Evolutionary conservation across 2,797 vertebrate genomes (phyloP), one percentile per base, ranked within the genome.

Genomic region (Falco novaeseelandiae): DNA sequence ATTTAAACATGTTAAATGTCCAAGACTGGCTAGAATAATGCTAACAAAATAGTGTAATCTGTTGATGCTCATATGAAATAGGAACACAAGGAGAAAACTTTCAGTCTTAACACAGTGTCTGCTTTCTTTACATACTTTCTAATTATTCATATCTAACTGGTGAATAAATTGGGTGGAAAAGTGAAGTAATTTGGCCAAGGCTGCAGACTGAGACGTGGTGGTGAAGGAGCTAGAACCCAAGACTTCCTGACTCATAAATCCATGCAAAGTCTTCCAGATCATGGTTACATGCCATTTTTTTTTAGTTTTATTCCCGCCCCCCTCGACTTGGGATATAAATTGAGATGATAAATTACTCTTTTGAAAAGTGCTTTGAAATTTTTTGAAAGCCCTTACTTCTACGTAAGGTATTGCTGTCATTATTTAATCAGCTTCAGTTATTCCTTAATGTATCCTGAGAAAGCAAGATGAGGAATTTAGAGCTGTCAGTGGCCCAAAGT

Each of bases 161-260:
- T 94, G 88, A 94, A 87, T 59, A 93, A 91, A 57, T 36, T 80
- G 63, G 32, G 40, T 95, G 61, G 90, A 93, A 96, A 93, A 95
- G 44, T 89, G 79, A 92, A 74, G 67, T 95, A 88, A 91, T 94
- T 92, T 95, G 74, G 44, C 92, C 34, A 87, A 42, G 49, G 19
- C 32, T 16, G 12, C 86, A 83, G 72, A 49, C 44, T 36, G 59
- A 92, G 63, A 83, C 2, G 2, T 73, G 83, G 38, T 80, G 44
- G 78, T 59, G 85, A 78, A 52, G 52, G 70, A 87, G 44, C 63
- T 94, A 92, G 80, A 93, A 93, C 34, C 46, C 55, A 71, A 63
- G 51, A 52, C 73, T 95, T 95, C 49, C 83, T 89, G 74, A 69
- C 44, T 84, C 55, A 74, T 87, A 92, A 94, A 94, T 90, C 77